A percentile compares a stretch with the other conserved stretches of the same genome.
These are phyloP conservation scores for Onychostoma macrolepis DNA, from an alignment of 2,113 vertebrate genomes.

Conservation along the genomic window DNA sequence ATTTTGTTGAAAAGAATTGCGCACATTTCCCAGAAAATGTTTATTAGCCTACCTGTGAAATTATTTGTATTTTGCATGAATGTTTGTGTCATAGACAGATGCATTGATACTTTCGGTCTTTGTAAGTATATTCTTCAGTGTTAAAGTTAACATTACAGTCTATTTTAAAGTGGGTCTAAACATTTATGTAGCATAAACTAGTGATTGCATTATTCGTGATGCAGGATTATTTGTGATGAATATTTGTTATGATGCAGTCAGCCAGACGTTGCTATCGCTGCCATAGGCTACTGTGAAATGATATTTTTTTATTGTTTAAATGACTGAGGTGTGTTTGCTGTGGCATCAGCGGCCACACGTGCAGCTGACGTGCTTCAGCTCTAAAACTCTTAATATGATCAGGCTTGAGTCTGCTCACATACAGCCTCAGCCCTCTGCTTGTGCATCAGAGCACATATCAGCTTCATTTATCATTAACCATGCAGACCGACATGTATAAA, in stretches of 20 bases:
- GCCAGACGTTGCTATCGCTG: too few relatives aligned
- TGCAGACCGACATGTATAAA: not conserved
- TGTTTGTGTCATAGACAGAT: not conserved
- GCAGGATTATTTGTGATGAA: too few relatives aligned
- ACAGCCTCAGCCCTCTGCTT: not conserved
- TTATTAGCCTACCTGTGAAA: not conserved
- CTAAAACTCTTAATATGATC: conserved; percentile 38
- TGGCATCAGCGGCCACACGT: not conserved
- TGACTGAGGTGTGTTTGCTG: not conserved
- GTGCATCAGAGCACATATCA: not conserved
- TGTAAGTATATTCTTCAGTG: not conserved
- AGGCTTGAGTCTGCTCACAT: not conserved
- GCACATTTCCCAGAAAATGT: not conserved
- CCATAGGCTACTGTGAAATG: not conserved
- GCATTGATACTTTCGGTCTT: not conserved
- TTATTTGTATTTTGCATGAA: not conserved
- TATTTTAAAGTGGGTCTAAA: not conserved
- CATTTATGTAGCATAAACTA: too few relatives aligned
- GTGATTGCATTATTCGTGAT: too few relatives aligned
- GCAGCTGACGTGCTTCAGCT: not conserved
- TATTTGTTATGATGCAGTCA: too few relatives aligned
- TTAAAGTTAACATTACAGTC: not conserved
- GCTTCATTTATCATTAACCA: not conserved
- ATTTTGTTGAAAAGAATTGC: not conserved
- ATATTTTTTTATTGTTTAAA: not conserved